A percentile compares a stretch with the other conserved stretches of the same genome.
These are phyloP conservation scores for Morelia viridis DNA, from an alignment of 2,797 vertebrate species.

Conservation along the genomic window DNA sequence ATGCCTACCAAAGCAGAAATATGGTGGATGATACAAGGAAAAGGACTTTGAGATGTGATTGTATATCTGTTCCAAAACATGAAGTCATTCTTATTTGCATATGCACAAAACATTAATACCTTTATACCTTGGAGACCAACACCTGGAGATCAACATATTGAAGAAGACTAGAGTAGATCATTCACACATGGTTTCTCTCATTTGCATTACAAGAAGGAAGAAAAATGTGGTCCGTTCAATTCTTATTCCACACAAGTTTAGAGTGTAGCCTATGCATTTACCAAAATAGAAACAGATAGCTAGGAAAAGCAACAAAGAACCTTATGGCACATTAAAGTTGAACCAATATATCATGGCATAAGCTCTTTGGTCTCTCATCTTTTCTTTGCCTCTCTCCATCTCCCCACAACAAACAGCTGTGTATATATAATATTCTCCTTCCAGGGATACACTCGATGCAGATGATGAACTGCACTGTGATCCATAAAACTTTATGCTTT, in stretches of 20 bases:
- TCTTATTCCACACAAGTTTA: neutral
- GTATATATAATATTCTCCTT: neutral
- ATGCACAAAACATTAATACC: neutral
- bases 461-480: neutral
- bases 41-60: neutral
- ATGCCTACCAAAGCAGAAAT: neutral
- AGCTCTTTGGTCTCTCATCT: neutral
- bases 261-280: neutral
- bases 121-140: neutral
- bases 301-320: neutral
- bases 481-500: neutral
- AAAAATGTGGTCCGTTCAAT: neutral
- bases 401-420: neutral
- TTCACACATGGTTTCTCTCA: neutral
- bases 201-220: neutral
- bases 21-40: neutral
- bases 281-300: neutral
- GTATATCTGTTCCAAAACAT: neutral
- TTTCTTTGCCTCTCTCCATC: neutral
- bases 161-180: neutral
- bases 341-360: neutral
- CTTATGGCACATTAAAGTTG: neutral
- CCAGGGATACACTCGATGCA: neutral
- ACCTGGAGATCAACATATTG: neutral
- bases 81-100: neutral